Percentiles rank a stretch among this genome's conserved stretches.
Conservation (phyloP, 2,888 invertebrate genomes). For the Stenurella melanura region DNA sequence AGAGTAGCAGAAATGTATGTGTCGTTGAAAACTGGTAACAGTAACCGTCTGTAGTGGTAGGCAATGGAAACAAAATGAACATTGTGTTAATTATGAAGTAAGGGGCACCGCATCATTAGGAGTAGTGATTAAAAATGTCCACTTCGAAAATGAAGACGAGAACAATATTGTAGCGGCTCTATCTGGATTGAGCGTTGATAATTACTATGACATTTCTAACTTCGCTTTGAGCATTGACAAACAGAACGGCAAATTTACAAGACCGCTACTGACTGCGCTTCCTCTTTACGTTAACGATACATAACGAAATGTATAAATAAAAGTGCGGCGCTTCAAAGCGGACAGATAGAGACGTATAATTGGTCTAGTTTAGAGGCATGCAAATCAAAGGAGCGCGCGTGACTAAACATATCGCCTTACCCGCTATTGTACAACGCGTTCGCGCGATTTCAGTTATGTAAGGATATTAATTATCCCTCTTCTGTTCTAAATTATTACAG, state of each 20-base stretch:
- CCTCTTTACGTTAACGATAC: conserved; percentile 69
- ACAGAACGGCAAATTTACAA: conserved; percentile 49
- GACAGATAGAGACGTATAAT: conserved; percentile 70
- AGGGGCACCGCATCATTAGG: conserved; percentile 57
- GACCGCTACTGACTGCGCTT: conserved; percentile 46
- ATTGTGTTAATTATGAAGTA: conserved; percentile 55
- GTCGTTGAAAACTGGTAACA: conserved; percentile 32
- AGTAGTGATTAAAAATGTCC: conserved; percentile 54
- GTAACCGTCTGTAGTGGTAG: conserved; percentile 42
- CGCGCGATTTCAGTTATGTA: conserved; percentile 59
- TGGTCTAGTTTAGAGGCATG: conserved; percentile 72
- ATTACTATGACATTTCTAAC: conserved; percentile 64
- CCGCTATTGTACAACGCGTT: conserved; percentile 55
- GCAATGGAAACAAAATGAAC: conserved; percentile 48
- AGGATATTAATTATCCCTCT: conserved; percentile 66
- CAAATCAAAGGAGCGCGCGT: conserved; percentile 72
- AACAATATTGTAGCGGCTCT: conserved; percentile 18
- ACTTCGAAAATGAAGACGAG: conserved; percentile 42
- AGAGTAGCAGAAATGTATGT: conserved; percentile 43
- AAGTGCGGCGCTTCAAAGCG: conserved; percentile 68
- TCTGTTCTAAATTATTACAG: conserved; percentile 40
- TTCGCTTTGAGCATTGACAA: conserved; percentile 62
- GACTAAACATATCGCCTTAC: conserved; percentile 72
- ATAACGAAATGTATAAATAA: conserved; percentile 70
- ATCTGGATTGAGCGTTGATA: conserved; percentile 49